Evolutionary conservation across 2,888 invertebrate genomes (phyloP), one percentile per base, ranked within the genome.

Genomic region (Caenorhabditis sinica): DNA sequence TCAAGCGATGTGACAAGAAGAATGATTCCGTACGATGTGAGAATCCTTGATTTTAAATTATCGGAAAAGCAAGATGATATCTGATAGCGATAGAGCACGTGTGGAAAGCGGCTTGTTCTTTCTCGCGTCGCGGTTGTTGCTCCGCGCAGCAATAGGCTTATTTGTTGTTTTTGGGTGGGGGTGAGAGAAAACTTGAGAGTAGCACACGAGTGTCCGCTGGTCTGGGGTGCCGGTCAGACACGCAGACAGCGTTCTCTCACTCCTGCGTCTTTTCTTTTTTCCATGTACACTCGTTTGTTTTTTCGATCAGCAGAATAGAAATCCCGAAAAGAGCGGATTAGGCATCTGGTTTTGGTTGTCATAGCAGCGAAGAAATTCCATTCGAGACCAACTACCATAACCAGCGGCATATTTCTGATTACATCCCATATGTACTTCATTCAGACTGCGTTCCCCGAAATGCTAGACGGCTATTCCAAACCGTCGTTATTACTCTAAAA

Each of bases 101-200:
- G 6, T 23, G 23, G 40, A 63, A 40, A 63, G 28, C 15, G 3
- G 40, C 13, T 36, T 53, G 51, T 30, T 36, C 60, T 45, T 28
- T 33, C 51, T 72, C 61, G 69, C 69, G 75, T 69, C 68, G 61
- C 75, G 66, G 49, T 33, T 43, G 63, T 43, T 72, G 71, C 79
- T 79, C 56, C 49, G 51, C 79, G 69, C 65, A 71, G 79, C 63
- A 36, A 36, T 69, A 25, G 25, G 72, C 71, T 65, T 79, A 79
- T 79, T 79, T 79, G 79, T 79, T 79, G 65, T 79, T 79, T 77
- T 79, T n/a, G 53, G 56, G 53, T 23, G 56, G 56, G 36, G 60
- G 63, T 68, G 60, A 63, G 61, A 49, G 65, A 79, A 69, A 79
- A 79, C 79, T 79, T 72, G 79, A 79, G 71, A 79, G 79, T 79